These are phyloP conservation scores for Caenorhabditis becei DNA, from an alignment of 2,888 invertebrate species.

Conservation along the genomic window DNA sequence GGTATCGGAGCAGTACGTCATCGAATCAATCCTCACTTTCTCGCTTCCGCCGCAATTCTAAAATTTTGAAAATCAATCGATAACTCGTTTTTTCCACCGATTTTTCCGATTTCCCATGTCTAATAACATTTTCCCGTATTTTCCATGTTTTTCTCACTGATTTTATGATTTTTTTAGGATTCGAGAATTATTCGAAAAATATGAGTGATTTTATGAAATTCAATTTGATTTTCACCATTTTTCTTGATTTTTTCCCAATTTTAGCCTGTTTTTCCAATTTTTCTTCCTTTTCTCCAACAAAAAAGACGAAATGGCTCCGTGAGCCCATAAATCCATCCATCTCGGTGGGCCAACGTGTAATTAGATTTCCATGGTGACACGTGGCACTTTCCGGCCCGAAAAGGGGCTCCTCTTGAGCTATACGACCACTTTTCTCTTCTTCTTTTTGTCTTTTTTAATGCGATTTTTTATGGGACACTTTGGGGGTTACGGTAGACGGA, in stretches of 20 bases:
- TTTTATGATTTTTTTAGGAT: too few species aligned
- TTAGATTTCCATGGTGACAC: slow-evolving; percentile 33
- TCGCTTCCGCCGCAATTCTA: slow-evolving; percentile 31
- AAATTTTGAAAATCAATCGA: not conserved
- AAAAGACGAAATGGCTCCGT: too few species aligned
- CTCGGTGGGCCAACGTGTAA: slow-evolving; percentile 3
- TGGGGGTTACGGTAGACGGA: slow-evolving; percentile 11
- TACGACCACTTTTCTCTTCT: slow-evolving; percentile 8
- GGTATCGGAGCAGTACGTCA: slow-evolving; percentile 54
- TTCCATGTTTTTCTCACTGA: not conserved
- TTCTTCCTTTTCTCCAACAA: slow-evolving; percentile 5
- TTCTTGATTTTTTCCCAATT: too few species aligned
- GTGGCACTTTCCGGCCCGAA: slow-evolving; percentile 5
- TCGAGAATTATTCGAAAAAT: too few species aligned
- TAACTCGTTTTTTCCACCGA: slow-evolving; percentile 11
- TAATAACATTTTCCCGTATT: too few species aligned
- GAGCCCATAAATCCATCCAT: slow-evolving; percentile 36
- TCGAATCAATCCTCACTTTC: slow-evolving; percentile 50
- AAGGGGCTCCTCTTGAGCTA: slow-evolving; percentile 7
- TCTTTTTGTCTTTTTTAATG: not conserved
- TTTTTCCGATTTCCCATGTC: too few species aligned
- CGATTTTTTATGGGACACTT: not conserved
- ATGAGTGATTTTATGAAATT: not conserved
- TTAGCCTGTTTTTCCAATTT: not conserved
- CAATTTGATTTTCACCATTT: too few species aligned